These are phyloP conservation scores for Brachypteracias leptosomus DNA, from an alignment of 2,113 vertebrate species.

Conservation along the genomic window DNA sequence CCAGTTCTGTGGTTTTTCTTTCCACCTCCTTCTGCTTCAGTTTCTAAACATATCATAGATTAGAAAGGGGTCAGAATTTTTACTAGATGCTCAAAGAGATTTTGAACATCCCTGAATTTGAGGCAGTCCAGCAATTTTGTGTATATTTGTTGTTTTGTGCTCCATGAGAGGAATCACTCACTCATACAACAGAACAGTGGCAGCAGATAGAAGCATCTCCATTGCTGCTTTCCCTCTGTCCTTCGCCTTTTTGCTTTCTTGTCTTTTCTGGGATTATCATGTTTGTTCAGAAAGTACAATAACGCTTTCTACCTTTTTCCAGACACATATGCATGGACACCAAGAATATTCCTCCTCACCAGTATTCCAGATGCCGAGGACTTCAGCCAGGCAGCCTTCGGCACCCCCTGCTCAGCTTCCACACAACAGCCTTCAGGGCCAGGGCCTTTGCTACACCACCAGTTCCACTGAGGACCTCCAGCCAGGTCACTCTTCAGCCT, in stretches of 20 bases:
- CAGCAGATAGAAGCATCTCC: slow-evolving; percentile 39
- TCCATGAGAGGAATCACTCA: background rate
- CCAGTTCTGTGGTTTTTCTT: background rate
- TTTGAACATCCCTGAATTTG: background rate
- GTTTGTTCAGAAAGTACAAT: background rate
- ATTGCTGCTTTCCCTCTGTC: slow-evolving; percentile 42
- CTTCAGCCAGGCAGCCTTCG: slow-evolving; percentile 82
- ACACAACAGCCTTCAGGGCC: slow-evolving; percentile 72
- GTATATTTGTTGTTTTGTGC: background rate
- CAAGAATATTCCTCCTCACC: slow-evolving; percentile 85
- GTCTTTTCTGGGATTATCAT: background rate
- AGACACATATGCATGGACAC: slow-evolving; percentile 79
- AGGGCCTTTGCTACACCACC: slow-evolving; percentile 82
- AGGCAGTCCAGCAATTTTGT: background rate
- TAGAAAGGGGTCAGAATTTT: background rate
- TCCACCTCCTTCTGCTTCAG: background rate
- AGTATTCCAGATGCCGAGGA: slow-evolving; percentile 88
- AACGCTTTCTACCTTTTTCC: slow-evolving; percentile 53
- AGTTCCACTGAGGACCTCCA: slow-evolving; percentile 86
- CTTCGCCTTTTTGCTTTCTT: slow-evolving; percentile 22
- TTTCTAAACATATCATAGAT: background rate
- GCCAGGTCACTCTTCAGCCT: slow-evolving; percentile 92
- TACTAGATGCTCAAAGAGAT: background rate
- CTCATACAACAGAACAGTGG: background rate
- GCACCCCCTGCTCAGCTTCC: slow-evolving; percentile 80